Evolutionary conservation across 2,113 vertebrate species (phyloP), one percentile per base, ranked within the genome.

Genomic region (Phoenicopterus ruber): DNA sequence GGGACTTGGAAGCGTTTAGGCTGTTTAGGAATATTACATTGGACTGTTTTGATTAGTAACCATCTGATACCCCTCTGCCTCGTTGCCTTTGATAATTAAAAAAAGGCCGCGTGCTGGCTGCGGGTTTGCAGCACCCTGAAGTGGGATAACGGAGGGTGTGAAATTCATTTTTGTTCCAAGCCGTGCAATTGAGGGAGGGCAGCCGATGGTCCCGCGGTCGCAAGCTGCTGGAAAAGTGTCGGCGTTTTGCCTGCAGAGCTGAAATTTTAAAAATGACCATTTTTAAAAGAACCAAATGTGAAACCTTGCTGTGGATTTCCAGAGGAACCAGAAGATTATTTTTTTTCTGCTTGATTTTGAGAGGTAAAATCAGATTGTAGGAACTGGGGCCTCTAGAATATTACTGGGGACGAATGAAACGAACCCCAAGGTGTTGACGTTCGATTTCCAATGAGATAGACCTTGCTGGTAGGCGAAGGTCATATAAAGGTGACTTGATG

Each of bases 161-260:
- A 86, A 88, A 78, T 4, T 54, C 77, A 28, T 18, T 83, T 90
- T 61, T 66, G 17, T 86, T 92, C 50, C 77, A 83, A 73, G 42
- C 44, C 36, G 50, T 38, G 28, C 61, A 32, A 20, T 5, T 34
- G 44, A 58, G 72, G 62, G 62, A 57, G 62, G 62, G 46, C 66
- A 86, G 67, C 28, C 0, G 0, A 55, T 29, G 38, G 55, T 71
- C 71, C 52, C 0, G 0, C 52, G 46, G 49, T 24, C 2, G 0
- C 25, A 72, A 46, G 32, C 50, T 65, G 38, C 47, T 86, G 86
- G 49, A 46, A n/a, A 17, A 69, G 26, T 1, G 12, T 69, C 77
- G 1, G 0, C 1, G 0, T 49, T 73, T 73, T 38, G 13, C 13
- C 42, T 57, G 16, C n/a, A 63, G 52, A 83, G 40, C 62, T 0